Evolutionary conservation across 2,888 invertebrate genomes (phyloP).

Genomic region (Mimachlamys varia): DNA sequence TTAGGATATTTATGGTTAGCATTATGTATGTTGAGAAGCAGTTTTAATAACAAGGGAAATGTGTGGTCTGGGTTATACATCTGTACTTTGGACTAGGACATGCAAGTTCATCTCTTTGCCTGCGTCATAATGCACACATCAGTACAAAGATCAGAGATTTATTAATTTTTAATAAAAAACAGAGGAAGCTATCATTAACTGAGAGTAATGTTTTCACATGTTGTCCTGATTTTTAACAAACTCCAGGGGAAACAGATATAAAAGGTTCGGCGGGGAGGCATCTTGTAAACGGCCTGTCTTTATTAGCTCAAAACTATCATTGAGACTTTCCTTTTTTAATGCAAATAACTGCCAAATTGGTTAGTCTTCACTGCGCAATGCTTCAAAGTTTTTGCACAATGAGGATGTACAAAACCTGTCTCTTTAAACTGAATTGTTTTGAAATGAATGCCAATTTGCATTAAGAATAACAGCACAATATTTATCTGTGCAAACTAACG

Average conservation of each 20-base stretch:
- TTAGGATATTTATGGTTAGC: neutral
- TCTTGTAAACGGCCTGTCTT: neutral
- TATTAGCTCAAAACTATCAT: neutral
- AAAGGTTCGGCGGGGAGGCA: neutral
- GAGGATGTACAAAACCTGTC: neutral
- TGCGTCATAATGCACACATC: neutral
- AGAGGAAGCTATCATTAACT: constrained; percentile 15
- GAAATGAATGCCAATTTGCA: neutral
- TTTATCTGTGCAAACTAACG: neutral
- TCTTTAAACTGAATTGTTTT: neutral
- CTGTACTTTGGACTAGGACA: neutral
- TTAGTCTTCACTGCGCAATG: neutral
- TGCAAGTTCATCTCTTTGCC: neutral
- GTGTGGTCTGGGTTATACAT: neutral
- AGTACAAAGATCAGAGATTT: neutral
- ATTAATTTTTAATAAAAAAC: constrained; percentile 21
- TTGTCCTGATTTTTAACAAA: neutral
- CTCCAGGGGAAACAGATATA: constrained; percentile 17
- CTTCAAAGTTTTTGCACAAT: neutral
- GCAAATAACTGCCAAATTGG: neutral
- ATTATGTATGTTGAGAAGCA: neutral
- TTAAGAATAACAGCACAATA: neutral
- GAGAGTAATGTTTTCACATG: neutral
- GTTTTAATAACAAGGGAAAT: neutral
- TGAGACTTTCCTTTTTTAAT: neutral